phyloP scores from a whole-genome alignment of 2,888 invertebrate species.

The Apeira syringaria region DNA sequence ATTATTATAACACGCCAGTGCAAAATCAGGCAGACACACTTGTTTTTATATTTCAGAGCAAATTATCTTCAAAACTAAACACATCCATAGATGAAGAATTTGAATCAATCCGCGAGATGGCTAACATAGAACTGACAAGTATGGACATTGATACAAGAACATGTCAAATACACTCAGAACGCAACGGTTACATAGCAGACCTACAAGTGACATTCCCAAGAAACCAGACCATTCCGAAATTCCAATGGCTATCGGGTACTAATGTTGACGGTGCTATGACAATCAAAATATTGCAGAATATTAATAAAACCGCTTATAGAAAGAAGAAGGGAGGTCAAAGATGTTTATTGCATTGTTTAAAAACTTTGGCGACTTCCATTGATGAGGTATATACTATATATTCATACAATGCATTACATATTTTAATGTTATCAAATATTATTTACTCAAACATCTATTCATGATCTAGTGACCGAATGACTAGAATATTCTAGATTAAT shows the following conservation, averaged over 20 bases:
- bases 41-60: constrained; percentile 57
- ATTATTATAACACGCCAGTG: no score
- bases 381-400: constrained; percentile 75
- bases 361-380: constrained; percentile 73
- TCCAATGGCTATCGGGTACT: constrained; percentile 78
- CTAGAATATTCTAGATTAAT: no score
- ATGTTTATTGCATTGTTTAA: constrained; percentile 94
- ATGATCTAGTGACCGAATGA: no score
- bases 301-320: constrained; percentile 91
- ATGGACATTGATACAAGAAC: constrained; percentile 84
- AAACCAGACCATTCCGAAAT: constrained; percentile 75
- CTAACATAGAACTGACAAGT: constrained; percentile 79
- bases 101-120: constrained; percentile 78
- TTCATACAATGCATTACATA: no score
- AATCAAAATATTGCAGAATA: constrained; percentile 89
- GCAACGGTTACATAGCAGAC: constrained; percentile 80
- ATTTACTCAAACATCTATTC: no score
- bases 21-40: no score
- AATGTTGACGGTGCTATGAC: constrained; percentile 88
- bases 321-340: constrained; percentile 93
- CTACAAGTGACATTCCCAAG: constrained; percentile 85
- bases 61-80: constrained; percentile 57
- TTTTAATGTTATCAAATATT: no score
- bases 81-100: constrained; percentile 77
- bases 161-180: constrained; percentile 83